Base-by-base conservation (phyloP, 1,140 invertebrate species). In the Drosophila leontia region DNA sequence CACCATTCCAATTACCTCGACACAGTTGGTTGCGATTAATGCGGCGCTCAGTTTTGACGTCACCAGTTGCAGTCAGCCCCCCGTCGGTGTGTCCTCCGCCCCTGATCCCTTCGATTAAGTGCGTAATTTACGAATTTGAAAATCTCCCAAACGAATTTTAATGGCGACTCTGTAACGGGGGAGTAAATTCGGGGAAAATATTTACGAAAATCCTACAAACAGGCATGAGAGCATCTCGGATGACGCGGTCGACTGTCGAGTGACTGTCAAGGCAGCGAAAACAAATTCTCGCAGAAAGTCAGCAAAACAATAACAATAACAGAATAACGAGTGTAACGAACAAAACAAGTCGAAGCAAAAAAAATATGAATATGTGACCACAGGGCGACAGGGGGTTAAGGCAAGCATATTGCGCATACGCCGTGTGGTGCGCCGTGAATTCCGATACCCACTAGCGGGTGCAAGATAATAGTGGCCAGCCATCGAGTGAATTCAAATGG, bases 341-440 rank as follows among this genome's bases (percentile, higher is more conserved):
- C 35, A 56, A 53, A 71, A 63, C 60, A 85, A 71, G 57, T 68
- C 63, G 2, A 39, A 62, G 45, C 48, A 53, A 56, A 39, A 55
- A 35, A 68, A 63, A 45, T 68, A 50, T 44, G 45, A 63, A 45
- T 68, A 50, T 44, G 45, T 60, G 44, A 61, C 55, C 47, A 69
- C 42, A 45, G 32, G 60, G 26, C 39, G 60, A 23, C 12, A 56
- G 32, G 47, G 44, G 35, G 48, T 55, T 63, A 80, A 23, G 58
- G 42, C 39, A 11, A 45, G 57, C 17, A 84, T 63, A 83, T 86
- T 86, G 80, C 83, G 80, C 71, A 86, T 86, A 83, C 83, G 84
- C 60, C 83, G 35, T 69, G 63, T 83, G 70, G 55, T 80, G 62
- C 65, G 75, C 60, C 35, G 58, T 51, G 26, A 69, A 80, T 64